Evolutionary conservation across 2,797 vertebrate genomes (phyloP).

Genomic region (Mormyrus hasselquistii): DNA sequence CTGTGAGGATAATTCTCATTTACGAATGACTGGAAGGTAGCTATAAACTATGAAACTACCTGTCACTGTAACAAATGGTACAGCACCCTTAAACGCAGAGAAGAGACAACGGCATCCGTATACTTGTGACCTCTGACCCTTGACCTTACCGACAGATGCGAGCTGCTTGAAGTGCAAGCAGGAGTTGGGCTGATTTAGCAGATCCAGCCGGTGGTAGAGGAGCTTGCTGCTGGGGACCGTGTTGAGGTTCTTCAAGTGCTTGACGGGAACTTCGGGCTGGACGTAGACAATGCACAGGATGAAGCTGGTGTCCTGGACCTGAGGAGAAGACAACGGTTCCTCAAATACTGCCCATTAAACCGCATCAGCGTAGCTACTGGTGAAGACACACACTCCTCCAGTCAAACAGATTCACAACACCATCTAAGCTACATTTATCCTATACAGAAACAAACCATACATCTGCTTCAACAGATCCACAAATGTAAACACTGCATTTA

Average conservation of each 20-base stretch:
- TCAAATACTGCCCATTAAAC: not conserved
- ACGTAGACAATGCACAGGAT: conserved; percentile 95
- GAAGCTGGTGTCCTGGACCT: conserved; percentile 97
- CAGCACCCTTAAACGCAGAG: not conserved
- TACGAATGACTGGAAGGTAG: not conserved
- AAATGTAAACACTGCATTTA: conserved; percentile 1
- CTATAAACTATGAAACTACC: not conserved
- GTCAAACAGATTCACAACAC: not conserved
- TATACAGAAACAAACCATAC: not conserved
- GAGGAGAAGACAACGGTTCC: not conserved
- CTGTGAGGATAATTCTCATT: not conserved
- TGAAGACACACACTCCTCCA: not conserved
- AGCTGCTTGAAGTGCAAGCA: conserved; percentile 98
- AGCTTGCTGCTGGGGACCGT: conserved; percentile 93
- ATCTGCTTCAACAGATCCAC: not conserved
- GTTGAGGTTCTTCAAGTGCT: conserved; percentile 94
- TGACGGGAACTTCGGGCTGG: conserved; percentile 93
- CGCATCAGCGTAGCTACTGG: not conserved
- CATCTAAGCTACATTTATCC: not conserved
- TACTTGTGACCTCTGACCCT: not conserved
- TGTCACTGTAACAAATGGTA: not conserved
- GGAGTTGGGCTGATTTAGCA: conserved; percentile 87
- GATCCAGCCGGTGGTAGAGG: conserved; percentile 89
- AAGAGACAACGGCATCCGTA: not conserved
- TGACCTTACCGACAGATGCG: conserved; percentile 79